Conservation (phyloP, 2,888 invertebrate genomes). For the Sphaerophoria taeniata region DNA sequence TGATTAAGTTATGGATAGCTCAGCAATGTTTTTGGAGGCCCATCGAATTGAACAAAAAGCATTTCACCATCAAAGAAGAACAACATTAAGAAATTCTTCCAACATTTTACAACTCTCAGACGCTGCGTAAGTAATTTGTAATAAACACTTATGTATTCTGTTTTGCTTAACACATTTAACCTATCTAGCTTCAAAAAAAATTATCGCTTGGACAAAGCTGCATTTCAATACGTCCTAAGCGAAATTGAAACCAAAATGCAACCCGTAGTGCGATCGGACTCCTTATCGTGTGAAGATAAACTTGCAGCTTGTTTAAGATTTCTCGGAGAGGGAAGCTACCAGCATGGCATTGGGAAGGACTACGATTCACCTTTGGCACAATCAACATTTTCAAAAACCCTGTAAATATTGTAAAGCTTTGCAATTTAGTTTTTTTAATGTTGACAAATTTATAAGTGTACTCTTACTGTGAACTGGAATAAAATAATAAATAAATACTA, state of each 20-base stretch:
- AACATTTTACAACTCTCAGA: not conserved
- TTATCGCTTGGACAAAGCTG: not conserved
- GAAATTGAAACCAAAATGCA: not conserved
- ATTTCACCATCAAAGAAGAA: not conserved
- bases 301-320: constrained; percentile 2
- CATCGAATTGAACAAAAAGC: not conserved
- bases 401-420: too few species aligned
- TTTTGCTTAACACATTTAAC: not conserved
- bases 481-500: too few species aligned
- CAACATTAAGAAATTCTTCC: not conserved
- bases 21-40: not conserved
- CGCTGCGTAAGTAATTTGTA: not conserved
- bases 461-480: too few species aligned
- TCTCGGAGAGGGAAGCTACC: constrained; percentile 20
- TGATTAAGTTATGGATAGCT: not conserved
- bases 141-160: not conserved
- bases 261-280: not conserved
- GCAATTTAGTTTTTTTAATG: too few species aligned
- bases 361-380: constrained; percentile 16
- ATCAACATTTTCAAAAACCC: constrained; percentile 21
- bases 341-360: constrained; percentile 13
- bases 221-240: constrained; percentile 7
- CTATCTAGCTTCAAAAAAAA: constrained; percentile 1
- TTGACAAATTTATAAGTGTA: too few species aligned
- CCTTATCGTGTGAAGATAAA: constrained; percentile 8